Evolutionary conservation across 2,113 vertebrate species (phyloP), one percentile per base, ranked within the genome.

Genomic region (Phycodurus eques): DNA sequence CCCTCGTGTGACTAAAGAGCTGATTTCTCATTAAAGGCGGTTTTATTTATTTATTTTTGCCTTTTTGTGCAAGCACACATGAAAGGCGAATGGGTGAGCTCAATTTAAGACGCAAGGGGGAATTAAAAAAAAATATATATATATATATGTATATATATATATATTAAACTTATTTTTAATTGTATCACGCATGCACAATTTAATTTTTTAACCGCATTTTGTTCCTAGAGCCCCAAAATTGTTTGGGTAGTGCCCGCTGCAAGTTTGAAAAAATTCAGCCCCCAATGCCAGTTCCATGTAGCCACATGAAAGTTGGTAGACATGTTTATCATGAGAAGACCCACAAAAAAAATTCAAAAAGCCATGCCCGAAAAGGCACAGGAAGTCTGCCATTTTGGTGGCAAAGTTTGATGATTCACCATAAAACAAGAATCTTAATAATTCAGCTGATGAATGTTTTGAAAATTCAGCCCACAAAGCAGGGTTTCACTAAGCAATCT

Each of bases 21-120:
- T 22, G 78, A 79, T 81, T 82, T 82, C 83, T 89, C 87, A 87
- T 88, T 90, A 88, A 87, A 83, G 66, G 70, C 59, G 63, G 75
- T 60, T 81, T 83, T 87, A 22, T n/a, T 65, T 22, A 9, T 61
- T 39, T 61, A 14, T 65, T 84, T 78, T 77, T 79, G 71, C 27
- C 27, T 27, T 27, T 27, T 27, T 76, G 60, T 69, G 73, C 33
- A 44, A 53, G 68, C n/a, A 5, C 12, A 79, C 78, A 87, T 78
- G 79, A 87, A 85, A 87, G 82, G 72, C 69, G 79, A 81, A 72
- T 69, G 76, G 67, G 76, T 51, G 77, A 82, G 77, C 56, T 70
- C 62, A 27, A 61, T 39, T 20, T 8, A 62, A 14, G 2, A 22
- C 19, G 22, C 3, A 15, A 2, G 62, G 5, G 63, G 63, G 59